phyloP scores from a whole-genome alignment of 2,797 vertebrate genomes.

The Ctenosaura bakeri region DNA sequence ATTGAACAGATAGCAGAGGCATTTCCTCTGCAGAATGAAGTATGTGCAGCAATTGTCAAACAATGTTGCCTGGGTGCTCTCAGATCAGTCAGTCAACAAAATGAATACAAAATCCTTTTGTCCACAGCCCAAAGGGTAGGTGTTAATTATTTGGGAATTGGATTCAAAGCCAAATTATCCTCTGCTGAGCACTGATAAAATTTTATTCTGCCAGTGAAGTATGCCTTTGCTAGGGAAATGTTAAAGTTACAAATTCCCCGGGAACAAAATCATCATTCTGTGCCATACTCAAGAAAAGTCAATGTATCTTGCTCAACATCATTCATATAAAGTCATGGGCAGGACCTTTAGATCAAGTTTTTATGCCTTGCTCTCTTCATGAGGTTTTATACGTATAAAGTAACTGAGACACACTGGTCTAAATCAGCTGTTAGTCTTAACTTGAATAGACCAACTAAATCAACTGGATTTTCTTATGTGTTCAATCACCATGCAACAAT shows the following conservation, averaged over 20 bases:
- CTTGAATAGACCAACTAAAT: no score
- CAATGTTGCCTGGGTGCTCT: constrained; percentile 56
- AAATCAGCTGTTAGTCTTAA: no score
- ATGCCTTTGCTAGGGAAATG: constrained; percentile 38
- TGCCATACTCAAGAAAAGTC: not conserved
- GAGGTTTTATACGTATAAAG: not conserved
- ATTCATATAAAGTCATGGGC: constrained; percentile 1
- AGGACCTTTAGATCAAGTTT: not conserved
- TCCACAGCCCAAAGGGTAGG: constrained; percentile 63
- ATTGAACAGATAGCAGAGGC: constrained; percentile 73
- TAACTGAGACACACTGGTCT: not conserved
- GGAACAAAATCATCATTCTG: accelerated
- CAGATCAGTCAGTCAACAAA: constrained; percentile 74
- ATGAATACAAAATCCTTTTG: constrained; percentile 70
- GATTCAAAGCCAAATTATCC: constrained; percentile 62
- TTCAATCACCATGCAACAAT: no score
- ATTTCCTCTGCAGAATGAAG: constrained; percentile 66
- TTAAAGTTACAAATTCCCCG: constrained; percentile 15
- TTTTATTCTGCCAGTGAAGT: not conserved
- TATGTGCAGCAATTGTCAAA: constrained; percentile 72
- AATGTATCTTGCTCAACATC: not conserved
- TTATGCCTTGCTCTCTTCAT: not conserved
- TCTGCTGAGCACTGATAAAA: constrained; percentile 73
- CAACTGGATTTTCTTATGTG: no score
- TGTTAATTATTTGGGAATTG: constrained; percentile 72